These are phyloP conservation scores for Monomorium pharaonis DNA, from an alignment of 1,140 invertebrate species.

Conservation along the genomic window DNA sequence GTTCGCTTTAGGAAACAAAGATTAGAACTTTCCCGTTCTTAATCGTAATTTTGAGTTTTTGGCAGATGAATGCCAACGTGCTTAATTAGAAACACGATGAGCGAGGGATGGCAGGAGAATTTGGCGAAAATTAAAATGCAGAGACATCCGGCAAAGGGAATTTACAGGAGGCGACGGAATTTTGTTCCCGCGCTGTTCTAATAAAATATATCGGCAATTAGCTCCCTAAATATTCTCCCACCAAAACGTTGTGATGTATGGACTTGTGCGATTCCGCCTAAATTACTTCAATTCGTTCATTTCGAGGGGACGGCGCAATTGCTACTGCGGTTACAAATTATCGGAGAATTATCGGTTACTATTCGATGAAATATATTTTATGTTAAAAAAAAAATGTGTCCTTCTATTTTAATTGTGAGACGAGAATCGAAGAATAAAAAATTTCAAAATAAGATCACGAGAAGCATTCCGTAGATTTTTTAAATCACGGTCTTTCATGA, in stretches of 20 bases:
- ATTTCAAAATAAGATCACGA: neutral
- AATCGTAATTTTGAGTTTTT: constrained; percentile 55
- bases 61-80: constrained; percentile 65
- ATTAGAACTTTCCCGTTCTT: neutral
- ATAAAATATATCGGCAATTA: constrained; percentile 86
- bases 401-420: neutral
- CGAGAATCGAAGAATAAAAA: neutral
- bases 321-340: constrained; percentile 78
- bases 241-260: constrained; percentile 83
- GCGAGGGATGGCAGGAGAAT: neutral
- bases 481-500: neutral
- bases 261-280: constrained; percentile 72
- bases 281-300: constrained; percentile 85
- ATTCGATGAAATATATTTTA: constrained; percentile 11
- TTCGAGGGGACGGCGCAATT: constrained; percentile 80
- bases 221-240: constrained; percentile 85
- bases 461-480: neutral
- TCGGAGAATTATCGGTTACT: constrained; percentile 67
- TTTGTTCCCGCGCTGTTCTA: constrained; percentile 77
- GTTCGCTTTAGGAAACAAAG: constrained; percentile 24
- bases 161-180: constrained; percentile 81
- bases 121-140: constrained; percentile 77
- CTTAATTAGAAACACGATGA: constrained; percentile 81
- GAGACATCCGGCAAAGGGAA: constrained; percentile 81
- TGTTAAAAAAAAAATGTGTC: neutral